Base-by-base conservation (phyloP, 2,113 vertebrate species). In the Hippocampus guttulatus region DNA sequence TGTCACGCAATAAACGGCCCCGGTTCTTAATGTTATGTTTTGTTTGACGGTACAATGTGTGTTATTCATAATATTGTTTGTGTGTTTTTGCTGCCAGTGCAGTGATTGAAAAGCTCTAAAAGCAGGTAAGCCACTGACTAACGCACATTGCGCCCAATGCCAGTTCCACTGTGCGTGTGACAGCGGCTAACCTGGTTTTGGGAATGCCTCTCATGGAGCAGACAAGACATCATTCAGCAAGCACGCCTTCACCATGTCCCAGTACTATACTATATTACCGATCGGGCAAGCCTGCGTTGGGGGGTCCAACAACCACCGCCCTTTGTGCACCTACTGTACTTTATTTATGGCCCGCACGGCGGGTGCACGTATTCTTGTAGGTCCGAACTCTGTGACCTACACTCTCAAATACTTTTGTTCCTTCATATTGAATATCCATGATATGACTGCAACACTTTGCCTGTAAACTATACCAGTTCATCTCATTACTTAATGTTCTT, bases 51-150 rank as follows among this genome's bases (percentile, higher is more conserved):
- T 8, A 51, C 38, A 54, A 20, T 62, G 61, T 75, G 23, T 76
- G 41, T 63, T 60, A 14, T 55, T 77, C 72, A 40, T 64, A 81
- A 89, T 83, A 76, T 38, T 62, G 58, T 66, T 23, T 64, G 58
- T 66, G 79, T 18, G 68, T 68, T 33, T 12, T 67, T 67, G 45
- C 27, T 67, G 18, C 30, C 49, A 54, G 20, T 15, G 47, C 25
- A 40, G 21, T 14, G 66, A 43, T 61, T 61, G 15, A 10, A 10
- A 83, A 58, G 23, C n/a, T 96, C 95, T 95, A 92, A 95, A 93
- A 92, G 92, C 94, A 96, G 96, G 96, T 96, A 92, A 98, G 97
- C 96, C 97, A 95, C 96, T 99, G 97, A 97, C 97, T 97, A 98
- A 96, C 93, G 96, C 96, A 99, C 96, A 98, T 96, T 99, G 97